Percentiles rank a stretch among this genome's conserved stretches.
Evolutionary conservation across 2,797 vertebrate species (phyloP).

Genomic region (Sorex maritimensis): DNA sequence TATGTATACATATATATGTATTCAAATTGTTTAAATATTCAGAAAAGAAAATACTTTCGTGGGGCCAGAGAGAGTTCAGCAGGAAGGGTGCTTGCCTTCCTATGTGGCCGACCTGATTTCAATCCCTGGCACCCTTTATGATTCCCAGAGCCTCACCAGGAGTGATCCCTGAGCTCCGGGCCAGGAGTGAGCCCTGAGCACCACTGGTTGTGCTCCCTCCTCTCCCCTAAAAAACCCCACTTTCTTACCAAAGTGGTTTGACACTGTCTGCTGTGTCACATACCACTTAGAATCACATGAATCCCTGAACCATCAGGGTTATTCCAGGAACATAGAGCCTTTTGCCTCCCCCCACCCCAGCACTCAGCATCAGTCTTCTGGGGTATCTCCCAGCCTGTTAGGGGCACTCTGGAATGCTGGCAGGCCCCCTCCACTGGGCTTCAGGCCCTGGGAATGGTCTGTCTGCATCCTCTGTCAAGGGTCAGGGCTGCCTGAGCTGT

Average conservation of each 20-base stretch:
- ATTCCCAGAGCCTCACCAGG: too few relatives aligned
- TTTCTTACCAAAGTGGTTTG: neutral
- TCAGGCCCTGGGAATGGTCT: neutral
- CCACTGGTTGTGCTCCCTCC: neutral
- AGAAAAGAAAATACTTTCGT: too few relatives aligned
- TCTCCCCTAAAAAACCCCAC: neutral
- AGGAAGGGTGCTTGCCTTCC: too few relatives aligned
- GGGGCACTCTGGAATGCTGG: neutral
- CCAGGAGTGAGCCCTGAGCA: too few relatives aligned
- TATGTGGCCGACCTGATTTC: too few relatives aligned
- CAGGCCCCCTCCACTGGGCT: neutral
- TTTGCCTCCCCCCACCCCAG: too few relatives aligned
- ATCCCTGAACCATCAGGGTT: constrained; percentile 7
- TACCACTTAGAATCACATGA: neutral
- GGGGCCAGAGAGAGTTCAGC: too few relatives aligned
- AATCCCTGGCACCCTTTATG: too few relatives aligned
- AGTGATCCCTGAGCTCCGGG: too few relatives aligned
- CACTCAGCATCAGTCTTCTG: neutral
- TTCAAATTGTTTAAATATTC: too few relatives aligned
- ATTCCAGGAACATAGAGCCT: neutral
- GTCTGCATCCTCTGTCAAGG: neutral
- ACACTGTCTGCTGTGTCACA: neutral
- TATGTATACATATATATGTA: too few relatives aligned
- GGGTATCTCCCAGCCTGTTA: neutral
- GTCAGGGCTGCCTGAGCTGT: neutral